Evolutionary conservation across 2,797 vertebrate species (phyloP).

Genomic region (Pseudochirops cupreus): DNA sequence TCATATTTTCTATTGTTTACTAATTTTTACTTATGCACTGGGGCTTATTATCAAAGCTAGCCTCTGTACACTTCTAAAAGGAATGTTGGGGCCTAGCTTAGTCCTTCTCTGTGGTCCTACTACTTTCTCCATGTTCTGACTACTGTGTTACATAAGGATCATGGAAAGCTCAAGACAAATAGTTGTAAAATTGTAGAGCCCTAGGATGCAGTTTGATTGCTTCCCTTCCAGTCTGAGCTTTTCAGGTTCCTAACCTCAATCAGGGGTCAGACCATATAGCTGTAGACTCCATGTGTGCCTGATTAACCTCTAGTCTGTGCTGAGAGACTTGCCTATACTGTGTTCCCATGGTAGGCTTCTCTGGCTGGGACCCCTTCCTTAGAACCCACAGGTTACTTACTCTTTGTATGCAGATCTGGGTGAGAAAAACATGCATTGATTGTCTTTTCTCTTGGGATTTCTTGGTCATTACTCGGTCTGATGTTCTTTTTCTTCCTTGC

Average conservation of each 20-base stretch:
- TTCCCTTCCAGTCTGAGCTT: neutral
- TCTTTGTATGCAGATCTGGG: neutral
- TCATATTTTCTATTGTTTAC: neutral
- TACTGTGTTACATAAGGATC: neutral
- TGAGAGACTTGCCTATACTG: neutral
- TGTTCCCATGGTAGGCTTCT: neutral
- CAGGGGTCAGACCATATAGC: neutral
- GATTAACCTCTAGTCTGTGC: neutral
- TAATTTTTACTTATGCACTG: neutral
- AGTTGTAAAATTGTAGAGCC: neutral
- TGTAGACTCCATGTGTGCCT: neutral
- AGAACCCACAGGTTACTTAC: neutral
- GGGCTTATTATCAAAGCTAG: neutral
- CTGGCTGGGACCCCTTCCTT: neutral
- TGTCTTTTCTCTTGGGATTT: neutral
- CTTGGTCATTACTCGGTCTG: neutral
- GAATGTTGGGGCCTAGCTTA: neutral
- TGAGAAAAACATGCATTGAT: neutral
- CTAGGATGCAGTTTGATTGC: neutral
- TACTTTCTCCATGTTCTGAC: neutral
- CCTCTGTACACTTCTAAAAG: neutral
- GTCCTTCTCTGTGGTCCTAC: neutral
- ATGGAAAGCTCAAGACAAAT: neutral
- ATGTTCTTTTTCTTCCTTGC: neutral
- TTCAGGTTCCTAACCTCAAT: neutral